Percentiles rank a stretch among this genome's conserved stretches.
Evolutionary conservation across 2,113 vertebrate genomes (phyloP).

Genomic region (Salvator merianae): DNA sequence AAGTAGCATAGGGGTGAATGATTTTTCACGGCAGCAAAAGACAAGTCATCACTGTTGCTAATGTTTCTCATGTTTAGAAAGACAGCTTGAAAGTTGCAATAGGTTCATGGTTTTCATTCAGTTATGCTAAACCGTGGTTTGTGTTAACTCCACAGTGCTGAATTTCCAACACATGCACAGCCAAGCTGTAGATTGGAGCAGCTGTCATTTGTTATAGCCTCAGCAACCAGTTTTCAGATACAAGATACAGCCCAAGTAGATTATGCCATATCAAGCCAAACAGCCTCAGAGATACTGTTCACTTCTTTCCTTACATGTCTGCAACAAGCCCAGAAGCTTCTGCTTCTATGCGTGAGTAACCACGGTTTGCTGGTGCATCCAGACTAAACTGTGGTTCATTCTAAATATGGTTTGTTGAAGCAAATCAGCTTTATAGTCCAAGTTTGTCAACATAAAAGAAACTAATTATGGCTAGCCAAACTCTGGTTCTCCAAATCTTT

Average conservation of each 20-base stretch:
- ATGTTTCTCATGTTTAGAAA: background rate
- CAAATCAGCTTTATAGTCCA: too few relatives aligned
- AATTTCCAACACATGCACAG: background rate
- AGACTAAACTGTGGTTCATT: too few relatives aligned
- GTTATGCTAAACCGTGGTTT: background rate
- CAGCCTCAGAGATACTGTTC: too few relatives aligned
- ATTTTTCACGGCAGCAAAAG: background rate
- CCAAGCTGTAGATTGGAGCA: background rate
- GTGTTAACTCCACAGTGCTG: background rate
- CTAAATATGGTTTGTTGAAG: too few relatives aligned
- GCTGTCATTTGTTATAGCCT: background rate
- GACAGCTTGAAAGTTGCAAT: background rate
- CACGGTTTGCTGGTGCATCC: too few relatives aligned
- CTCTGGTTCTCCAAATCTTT: too few relatives aligned
- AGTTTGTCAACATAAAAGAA: too few relatives aligned
- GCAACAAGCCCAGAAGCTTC: too few relatives aligned
- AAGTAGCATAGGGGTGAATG: background rate
- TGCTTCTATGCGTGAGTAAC: too few relatives aligned
- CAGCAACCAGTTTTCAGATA: background rate
- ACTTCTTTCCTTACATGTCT: too few relatives aligned
- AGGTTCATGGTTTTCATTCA: background rate
- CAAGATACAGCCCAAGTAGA: background rate
- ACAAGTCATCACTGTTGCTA: too few relatives aligned
- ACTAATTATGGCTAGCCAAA: too few relatives aligned
- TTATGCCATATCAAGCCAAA: background rate